A percentile compares a stretch with the other conserved stretches of the same genome.
These are phyloP conservation scores for Poeciliopsis infans DNA, from an alignment of 2,797 vertebrate genomes.

Conservation along the genomic window DNA sequence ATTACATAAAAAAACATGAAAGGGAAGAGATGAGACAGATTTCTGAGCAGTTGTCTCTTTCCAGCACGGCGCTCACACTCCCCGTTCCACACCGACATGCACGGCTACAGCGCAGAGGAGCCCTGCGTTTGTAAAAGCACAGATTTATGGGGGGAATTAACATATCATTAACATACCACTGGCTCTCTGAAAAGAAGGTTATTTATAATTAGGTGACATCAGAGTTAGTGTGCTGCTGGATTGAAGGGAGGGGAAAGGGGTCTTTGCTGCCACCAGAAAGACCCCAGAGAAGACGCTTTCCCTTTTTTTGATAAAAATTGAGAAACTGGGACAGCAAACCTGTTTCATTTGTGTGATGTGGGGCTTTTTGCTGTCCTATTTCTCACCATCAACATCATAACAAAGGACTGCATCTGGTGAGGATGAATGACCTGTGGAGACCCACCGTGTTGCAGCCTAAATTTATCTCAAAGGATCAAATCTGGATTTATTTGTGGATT, in stretches of 20 bases:
- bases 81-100: conserved; percentile 43
- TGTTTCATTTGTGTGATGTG: conserved; percentile 60
- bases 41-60: conserved; percentile 31
- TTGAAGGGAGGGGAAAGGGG: conserved; percentile 43
- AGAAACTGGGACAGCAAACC: conserved; percentile 71
- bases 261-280: conserved; percentile 49
- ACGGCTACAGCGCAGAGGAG: conserved; percentile 52
- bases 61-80: conserved; percentile 32
- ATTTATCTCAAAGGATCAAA: conserved; percentile 5
- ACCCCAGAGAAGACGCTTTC: conserved; percentile 52
- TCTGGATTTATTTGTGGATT: neutral
- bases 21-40: conserved; percentile 39
- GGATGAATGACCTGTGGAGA: conserved; percentile 28
- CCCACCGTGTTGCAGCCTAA: conserved; percentile 30
- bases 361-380: conserved; percentile 65
- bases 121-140: conserved; percentile 67
- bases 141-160: conserved; percentile 78
- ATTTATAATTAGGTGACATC: conserved; percentile 83
- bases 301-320: conserved; percentile 31
- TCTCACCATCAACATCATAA: conserved; percentile 58
- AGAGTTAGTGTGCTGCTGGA: conserved; percentile 53
- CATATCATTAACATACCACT: conserved; percentile 82
- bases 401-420: conserved; percentile 67
- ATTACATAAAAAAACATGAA: conserved; percentile 33
- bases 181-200: conserved; percentile 77